Base-by-base conservation (phyloP, 2,888 invertebrate species). In the Caenorhabditis becei region DNA sequence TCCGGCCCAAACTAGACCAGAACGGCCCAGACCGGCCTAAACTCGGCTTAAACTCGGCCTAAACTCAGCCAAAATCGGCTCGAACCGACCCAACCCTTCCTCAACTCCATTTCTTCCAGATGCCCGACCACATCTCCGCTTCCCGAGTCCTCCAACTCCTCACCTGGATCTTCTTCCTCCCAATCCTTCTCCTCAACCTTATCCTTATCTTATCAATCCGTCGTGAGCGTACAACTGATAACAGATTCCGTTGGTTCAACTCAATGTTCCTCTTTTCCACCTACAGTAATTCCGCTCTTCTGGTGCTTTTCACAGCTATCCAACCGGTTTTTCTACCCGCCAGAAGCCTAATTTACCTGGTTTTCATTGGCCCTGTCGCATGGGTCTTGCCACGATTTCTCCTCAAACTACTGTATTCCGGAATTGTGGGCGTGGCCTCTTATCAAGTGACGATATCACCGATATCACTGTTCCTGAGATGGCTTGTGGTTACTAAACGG, bases 191-290 rank as follows among this genome's bases (percentile, higher is more conserved):
- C 26, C 28, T 71, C 16, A 71, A 71, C 47, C 10, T 63, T 24
- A 8, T 53, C 14, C 44, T 70, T 0, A 44, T 44, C 16, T 1
- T 56, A 3, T 35, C 26, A 8, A 63, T 72, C 20, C 63, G 35
- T 16, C 23, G 63, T 4, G 72, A 72, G 20, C 56, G 56, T 2
- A 11, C 2, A n/a, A 63, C 63, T 3, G 63, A 58, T 14, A 72
- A 72, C 26, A 56, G 72, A 0, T 63, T 56, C 20, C 72, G 72
- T 4, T 63, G 63, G 63, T 72, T 72, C 58, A 72, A 72, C 58
- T 58, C 56, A 11, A 63, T 72, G 16, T 72, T 72, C 18, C 56
- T 72, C 3, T 63, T 49, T 24, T 58, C 37, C 2, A 44, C 56
- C 18, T 63, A 56, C 56, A 37, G 49, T 56, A 72, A 44, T 18